Evolutionary conservation across 2,797 vertebrate genomes (phyloP).

Genomic region (Enteromius radiatus): DNA sequence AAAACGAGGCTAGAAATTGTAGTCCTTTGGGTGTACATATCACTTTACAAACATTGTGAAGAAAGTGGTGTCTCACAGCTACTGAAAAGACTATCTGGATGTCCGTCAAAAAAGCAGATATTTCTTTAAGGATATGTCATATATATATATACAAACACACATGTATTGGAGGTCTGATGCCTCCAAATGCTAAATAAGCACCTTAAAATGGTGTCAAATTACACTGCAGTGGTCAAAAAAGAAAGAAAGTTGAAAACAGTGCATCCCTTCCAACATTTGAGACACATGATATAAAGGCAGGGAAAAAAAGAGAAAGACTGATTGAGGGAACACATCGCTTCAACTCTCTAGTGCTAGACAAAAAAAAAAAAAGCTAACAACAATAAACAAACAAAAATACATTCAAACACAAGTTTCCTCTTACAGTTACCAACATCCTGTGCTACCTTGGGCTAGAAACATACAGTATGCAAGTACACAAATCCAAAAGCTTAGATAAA

Average conservation of each 20-base stretch:
- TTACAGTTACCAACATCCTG: slow-evolving; percentile 64
- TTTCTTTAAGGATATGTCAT: slow-evolving; percentile 42
- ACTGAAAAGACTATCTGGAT: slow-evolving; percentile 43
- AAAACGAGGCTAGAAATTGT: slow-evolving; percentile 34
- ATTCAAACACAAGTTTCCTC: slow-evolving; percentile 84
- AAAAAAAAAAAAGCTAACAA: slow-evolving; percentile 64
- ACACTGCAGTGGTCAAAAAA: slow-evolving; percentile 34
- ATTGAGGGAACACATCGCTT: slow-evolving; percentile 60
- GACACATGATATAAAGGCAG: slow-evolving; percentile 38
- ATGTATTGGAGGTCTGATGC: slow-evolving; percentile 40
- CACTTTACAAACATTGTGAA: slow-evolving; percentile 45
- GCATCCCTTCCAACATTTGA: slow-evolving; percentile 27
- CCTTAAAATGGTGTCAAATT: slow-evolving; percentile 40
- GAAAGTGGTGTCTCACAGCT: slow-evolving; percentile 45
- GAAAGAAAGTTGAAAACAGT: slow-evolving; percentile 9
- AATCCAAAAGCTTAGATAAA: background rate
- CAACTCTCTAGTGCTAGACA: slow-evolving; percentile 85
- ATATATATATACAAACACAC: slow-evolving; percentile 29
- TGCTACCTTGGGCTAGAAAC: slow-evolving; percentile 54
- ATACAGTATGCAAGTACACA: slow-evolving; percentile 9
- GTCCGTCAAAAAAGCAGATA: slow-evolving; percentile 31
- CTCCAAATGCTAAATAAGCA: slow-evolving; percentile 49
- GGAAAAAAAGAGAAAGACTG: slow-evolving; percentile 25
- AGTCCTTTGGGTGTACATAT: slow-evolving; percentile 36
- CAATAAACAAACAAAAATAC: slow-evolving; percentile 77